phyloP scores from a whole-genome alignment of 2,113 vertebrate genomes.

The Phalacrocorax carbo region DNA sequence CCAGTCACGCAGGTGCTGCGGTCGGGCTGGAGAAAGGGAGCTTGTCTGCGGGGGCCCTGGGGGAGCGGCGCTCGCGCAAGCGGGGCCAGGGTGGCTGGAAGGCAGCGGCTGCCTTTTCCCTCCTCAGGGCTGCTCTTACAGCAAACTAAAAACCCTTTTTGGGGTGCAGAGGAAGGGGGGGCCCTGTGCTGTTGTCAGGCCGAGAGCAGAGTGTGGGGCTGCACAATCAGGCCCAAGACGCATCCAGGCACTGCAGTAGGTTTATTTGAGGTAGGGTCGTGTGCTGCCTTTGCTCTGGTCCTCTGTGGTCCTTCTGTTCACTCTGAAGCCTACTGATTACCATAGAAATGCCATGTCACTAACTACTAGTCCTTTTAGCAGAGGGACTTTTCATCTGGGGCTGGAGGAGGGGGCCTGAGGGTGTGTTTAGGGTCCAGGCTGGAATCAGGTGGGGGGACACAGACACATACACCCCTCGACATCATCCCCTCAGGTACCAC shows the following conservation, averaged over 20 bases:
- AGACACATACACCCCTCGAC: accelerated
- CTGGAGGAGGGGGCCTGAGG: neutral
- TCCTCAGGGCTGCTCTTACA: neutral
- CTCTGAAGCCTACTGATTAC: neutral
- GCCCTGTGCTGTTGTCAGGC: accelerated
- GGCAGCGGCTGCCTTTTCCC: neutral
- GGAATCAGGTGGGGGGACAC: neutral
- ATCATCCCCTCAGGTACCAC: neutral
- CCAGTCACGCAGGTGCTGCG: neutral
- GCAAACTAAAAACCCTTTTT: neutral
- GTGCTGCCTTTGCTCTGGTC: accelerated
- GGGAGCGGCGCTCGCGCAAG: accelerated
- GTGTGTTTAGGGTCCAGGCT: neutral
- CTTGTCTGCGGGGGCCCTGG: neutral
- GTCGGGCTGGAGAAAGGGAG: neutral
- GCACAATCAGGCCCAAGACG: accelerated
- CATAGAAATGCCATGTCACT: accelerated
- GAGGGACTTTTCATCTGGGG: neutral
- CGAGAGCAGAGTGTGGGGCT: accelerated
- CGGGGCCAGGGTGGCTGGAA: neutral
- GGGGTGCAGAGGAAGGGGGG: neutral
- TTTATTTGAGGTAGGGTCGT: accelerated
- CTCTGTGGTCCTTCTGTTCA: accelerated
- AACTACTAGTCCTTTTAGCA: too few relatives aligned
- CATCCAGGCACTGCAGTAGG: neutral